Evolutionary conservation across 2,797 vertebrate genomes (phyloP).

Genomic region (Rhadinocentrus ornatus): DNA sequence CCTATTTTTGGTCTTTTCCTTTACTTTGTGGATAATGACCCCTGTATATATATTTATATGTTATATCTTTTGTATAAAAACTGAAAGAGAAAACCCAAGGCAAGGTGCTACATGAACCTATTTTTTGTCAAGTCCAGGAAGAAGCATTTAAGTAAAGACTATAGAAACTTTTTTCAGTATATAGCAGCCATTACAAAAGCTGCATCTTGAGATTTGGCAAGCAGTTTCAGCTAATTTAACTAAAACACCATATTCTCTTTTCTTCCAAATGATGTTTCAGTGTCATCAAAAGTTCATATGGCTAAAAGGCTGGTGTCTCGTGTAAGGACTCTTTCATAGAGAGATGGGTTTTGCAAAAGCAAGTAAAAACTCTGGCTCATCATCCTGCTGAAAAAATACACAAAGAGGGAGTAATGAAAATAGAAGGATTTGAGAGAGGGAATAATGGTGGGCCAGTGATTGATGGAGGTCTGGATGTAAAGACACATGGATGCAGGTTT

Average conservation of each 20-base stretch:
- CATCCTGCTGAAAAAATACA: slow-evolving; percentile 49
- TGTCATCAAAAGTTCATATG: slow-evolving; percentile 48
- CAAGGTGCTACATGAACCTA: too few species aligned
- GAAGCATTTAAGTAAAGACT: too few species aligned
- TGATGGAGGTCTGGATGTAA: slow-evolving; percentile 71
- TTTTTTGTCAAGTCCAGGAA: too few species aligned
- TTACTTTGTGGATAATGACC: too few species aligned
- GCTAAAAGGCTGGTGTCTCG: slow-evolving; percentile 41
- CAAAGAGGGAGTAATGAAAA: slow-evolving; percentile 72
- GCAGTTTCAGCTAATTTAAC: slow-evolving; percentile 22
- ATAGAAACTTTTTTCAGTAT: not conserved
- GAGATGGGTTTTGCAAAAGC: slow-evolving; percentile 39
- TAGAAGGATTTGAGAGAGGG: slow-evolving; percentile 62
- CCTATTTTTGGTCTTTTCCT: too few species aligned
- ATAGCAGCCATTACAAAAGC: not conserved
- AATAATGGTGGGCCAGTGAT: slow-evolving; percentile 62
- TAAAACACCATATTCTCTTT: slow-evolving; percentile 25
- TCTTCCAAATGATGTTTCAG: slow-evolving; percentile 32
- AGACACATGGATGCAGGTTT: slow-evolving; percentile 73
- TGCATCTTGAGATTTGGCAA: not conserved
- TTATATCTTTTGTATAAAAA: too few species aligned
- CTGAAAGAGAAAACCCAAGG: too few species aligned
- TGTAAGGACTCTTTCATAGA: slow-evolving; percentile 32
- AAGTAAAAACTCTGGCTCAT: slow-evolving; percentile 53
- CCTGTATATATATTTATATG: too few species aligned